Evolutionary conservation across 2,113 vertebrate genomes (phyloP).

Genomic region (Seriola aureovittata): DNA sequence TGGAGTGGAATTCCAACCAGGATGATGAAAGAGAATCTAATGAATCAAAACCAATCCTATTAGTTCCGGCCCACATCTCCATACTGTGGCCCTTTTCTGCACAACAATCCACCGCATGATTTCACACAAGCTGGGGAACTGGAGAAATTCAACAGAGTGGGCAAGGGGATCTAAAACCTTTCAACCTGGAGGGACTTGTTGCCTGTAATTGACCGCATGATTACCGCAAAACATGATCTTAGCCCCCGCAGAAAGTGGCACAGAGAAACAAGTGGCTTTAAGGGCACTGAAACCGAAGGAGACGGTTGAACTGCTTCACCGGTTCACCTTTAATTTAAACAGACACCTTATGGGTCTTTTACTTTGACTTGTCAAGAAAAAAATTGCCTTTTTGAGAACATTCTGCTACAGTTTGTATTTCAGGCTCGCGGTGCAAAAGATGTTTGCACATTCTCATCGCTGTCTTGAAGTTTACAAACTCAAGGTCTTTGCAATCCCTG

Average conservation of each 20-base stretch:
- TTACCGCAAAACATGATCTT: conserved; percentile 67
- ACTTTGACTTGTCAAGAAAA: background rate
- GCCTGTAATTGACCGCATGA: conserved; percentile 71
- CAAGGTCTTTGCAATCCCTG: conserved; percentile 20
- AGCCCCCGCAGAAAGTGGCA: conserved; percentile 32
- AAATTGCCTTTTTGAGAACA: background rate
- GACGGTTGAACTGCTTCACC: background rate
- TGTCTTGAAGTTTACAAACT: conserved; percentile 1
- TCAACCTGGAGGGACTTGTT: conserved; percentile 67
- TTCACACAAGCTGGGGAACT: conserved; percentile 77
- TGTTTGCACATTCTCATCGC: background rate
- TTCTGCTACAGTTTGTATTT: conserved; percentile 17
- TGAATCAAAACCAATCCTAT: conserved; percentile 91
- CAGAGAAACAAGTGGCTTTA: conserved; percentile 5
- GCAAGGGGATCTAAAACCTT: conserved; percentile 46
- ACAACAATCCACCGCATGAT: conserved; percentile 76
- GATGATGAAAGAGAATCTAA: conserved; percentile 87
- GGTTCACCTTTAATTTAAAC: background rate
- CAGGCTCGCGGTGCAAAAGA: conserved; percentile 32
- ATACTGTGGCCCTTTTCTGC: conserved; percentile 78
- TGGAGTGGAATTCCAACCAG: conserved; percentile 89
- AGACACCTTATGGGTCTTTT: background rate
- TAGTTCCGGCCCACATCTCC: conserved; percentile 87
- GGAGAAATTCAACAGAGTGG: conserved; percentile 53
- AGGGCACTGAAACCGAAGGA: background rate